These are phyloP conservation scores for Alligator mississippiensis DNA, from an alignment of 2,113 vertebrate genomes.

Conservation along the genomic window DNA sequence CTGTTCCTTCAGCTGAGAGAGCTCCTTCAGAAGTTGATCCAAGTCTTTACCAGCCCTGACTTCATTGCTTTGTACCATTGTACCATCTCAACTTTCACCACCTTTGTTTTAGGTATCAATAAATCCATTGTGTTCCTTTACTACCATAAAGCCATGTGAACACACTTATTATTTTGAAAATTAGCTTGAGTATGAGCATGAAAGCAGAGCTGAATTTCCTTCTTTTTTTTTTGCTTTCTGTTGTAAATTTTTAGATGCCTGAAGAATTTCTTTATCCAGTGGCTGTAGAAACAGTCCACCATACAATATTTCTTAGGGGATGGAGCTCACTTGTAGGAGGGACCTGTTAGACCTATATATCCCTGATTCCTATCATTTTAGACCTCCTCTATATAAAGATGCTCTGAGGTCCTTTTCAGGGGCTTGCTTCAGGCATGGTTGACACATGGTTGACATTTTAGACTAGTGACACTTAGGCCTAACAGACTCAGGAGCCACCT, in stretches of 20 bases:
- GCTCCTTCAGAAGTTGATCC: not conserved
- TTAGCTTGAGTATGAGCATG: not conserved
- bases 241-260: not conserved
- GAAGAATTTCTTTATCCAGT: no score
- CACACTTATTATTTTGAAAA: not conserved
- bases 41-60: not conserved
- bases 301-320: not conserved
- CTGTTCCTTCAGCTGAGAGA: not conserved
- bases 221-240: not conserved
- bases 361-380: not conserved
- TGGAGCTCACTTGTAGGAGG: no score
- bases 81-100: not conserved
- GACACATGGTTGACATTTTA: no score
- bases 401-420: not conserved
- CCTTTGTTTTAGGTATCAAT: not conserved
- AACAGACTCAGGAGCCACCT: no score
- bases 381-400: not conserved
- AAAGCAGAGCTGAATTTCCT: not conserved
- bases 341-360: not conserved
- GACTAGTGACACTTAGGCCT: no score
- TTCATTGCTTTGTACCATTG: not conserved
- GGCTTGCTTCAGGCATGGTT: no score
- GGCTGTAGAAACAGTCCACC: not conserved
- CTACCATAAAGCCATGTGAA: not conserved
- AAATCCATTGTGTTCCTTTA: no score